Evolutionary conservation across 2,888 invertebrate species (phyloP).

Genomic region (Agrypnus murinus): DNA sequence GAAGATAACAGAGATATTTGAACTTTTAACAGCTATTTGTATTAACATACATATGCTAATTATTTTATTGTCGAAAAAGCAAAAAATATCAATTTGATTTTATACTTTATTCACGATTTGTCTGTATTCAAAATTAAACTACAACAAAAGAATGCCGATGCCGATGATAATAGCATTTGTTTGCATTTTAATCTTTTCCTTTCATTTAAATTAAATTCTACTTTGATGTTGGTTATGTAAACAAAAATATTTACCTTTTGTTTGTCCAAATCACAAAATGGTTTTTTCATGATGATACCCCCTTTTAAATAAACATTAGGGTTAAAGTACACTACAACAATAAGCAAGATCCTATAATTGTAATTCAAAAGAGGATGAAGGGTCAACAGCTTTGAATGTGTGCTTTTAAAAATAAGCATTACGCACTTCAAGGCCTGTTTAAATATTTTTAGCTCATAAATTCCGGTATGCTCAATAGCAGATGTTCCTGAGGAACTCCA

Average conservation of each 20-base stretch:
- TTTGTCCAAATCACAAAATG: no score
- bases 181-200: no score
- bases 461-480: slow-evolving; percentile 13
- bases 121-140: no score
- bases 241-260: no score
- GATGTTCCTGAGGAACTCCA: background rate
- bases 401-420: slow-evolving; percentile 9
- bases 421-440: slow-evolving; percentile 17
- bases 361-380: slow-evolving; percentile 6
- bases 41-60: slow-evolving; percentile 13
- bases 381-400: slow-evolving; percentile 16
- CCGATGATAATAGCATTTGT: no score
- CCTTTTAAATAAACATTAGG: background rate
- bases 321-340: background rate
- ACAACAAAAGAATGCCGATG: no score
- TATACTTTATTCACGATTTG: no score
- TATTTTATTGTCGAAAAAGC: background rate
- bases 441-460: slow-evolving; percentile 23
- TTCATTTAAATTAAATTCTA: no score
- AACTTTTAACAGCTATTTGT: slow-evolving; percentile 34
- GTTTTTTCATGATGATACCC: no score
- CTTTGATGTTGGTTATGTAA: no score
- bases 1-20: slow-evolving; percentile 31
- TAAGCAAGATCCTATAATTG: background rate
- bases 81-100: no score